Base-by-base conservation (phyloP, 1,140 invertebrate species). In the Mercenaria mercenaria region DNA sequence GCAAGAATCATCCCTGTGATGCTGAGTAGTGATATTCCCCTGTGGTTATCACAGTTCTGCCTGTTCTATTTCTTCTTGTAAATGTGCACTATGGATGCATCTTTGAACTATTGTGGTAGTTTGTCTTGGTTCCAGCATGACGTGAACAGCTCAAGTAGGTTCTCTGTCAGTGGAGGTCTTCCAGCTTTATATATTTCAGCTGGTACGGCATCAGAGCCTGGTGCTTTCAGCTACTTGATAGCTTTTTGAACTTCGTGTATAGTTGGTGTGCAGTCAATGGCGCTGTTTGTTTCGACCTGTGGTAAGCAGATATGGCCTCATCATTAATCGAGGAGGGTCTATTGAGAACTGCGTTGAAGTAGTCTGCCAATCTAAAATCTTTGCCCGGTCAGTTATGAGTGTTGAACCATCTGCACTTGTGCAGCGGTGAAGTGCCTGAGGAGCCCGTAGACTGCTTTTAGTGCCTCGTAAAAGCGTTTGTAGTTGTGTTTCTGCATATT, bases 1-100 rank as follows among this genome's bases (percentile, higher is more conserved):
- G n/a, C n/a, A n/a, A n/a, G n/a, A n/a, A 89, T 91, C 83, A 88
- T 92, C 4, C 91, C 82, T 39, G 91, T 85, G 41, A 87, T 89
- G 32, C 77, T 85, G 37, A 90, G 76, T 29, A 85, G 69, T 13
- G 86, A 89, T 26, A 91, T 92, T 20, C 85, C 76, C 37, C 76
- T 26, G 77, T 91, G 74, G 69, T 88, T 92, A 81, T 89, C 89
- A 29, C 76, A 91, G 20, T n/a, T n/a, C n/a, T n/a, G n/a, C n/a
- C 18, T 29, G 37, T n/a, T n/a, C n/a, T n/a, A n/a, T 47, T 88
- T 72, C 0, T 79, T 29, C 20, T 92, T 93, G 85, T 87, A 76
- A 11, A 87, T 26, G 43, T 90, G 86, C 8, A 90, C 59, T 20
- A 92, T 91, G 2, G 56, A 1, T 8, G 89, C 91, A 74, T 92